Evolutionary conservation across 2,797 vertebrate genomes (phyloP), one percentile per base, ranked within the genome.

Genomic region (Eupleurogrammus muticus): DNA sequence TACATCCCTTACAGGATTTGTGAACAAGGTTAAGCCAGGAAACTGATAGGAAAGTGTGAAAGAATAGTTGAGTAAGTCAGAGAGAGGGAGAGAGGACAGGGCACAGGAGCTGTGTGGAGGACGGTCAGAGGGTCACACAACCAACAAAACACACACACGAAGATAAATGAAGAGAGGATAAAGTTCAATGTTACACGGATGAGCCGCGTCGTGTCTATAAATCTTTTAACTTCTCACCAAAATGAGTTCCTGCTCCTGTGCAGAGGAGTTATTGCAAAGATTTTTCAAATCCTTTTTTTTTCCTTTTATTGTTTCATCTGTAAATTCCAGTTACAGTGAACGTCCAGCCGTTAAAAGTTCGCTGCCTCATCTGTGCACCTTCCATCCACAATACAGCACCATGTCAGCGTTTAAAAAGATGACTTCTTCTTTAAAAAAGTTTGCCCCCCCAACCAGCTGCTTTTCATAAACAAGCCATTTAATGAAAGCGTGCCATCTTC

Each of bases 401-500:
- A 0, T 3, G 38, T 57, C 70, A 20, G 21, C 14, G 20, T 66
- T 70, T 28, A 21, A 60, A 66, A 56, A 48, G 47, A 50, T 13
- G n/a, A 28, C 28, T 28, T 3, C 28, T 28, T 28, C 28, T 28
- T 3, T 3, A 55, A 3, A 23, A 75, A 71, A 66, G 13, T 74
- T 63, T 24, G n/a, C 44, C n/a, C 56, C 19, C 14, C 52, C 55
- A n/a, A n/a, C n/a, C 5, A 4, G 52, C 14, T 44, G 20, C 21
- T 34, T 59, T 79, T 77, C 44, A 68, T 63, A 52, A 77, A 87
- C 66, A 79, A 65, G 72, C 54, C 73, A 74, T 60, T 84, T 81
- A 66, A 75, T 88, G 77, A 86, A 87, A 80, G 58, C 0, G 2
- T 67, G 64, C 47, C 65, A 23, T 56, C 71, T 82, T 87, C 84